Evolutionary conservation across 2,888 invertebrate species (phyloP).

Genomic region (Agapostemon virescens): DNA sequence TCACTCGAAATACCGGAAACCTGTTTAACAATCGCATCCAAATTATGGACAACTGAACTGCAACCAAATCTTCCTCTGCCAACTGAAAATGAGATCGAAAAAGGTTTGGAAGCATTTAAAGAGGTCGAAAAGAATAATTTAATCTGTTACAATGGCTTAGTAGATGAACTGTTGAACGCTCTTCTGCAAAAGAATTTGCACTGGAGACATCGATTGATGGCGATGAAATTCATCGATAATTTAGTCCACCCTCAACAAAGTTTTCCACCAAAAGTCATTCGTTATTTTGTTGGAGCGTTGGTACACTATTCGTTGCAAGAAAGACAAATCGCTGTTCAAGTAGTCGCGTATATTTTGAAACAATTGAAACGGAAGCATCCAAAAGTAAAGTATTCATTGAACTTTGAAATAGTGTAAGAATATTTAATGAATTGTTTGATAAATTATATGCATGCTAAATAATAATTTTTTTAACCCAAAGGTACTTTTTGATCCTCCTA

Average conservation of each 20-base stretch:
- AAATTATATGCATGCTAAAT: conserved; percentile 16
- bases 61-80: conserved; percentile 78
- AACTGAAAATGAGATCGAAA: conserved; percentile 76
- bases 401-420: conserved; percentile 14
- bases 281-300: conserved; percentile 85
- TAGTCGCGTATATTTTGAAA: conserved; percentile 85
- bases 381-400: conserved; percentile 63
- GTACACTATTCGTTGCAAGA: conserved; percentile 91
- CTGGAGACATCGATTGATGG: conserved; percentile 91
- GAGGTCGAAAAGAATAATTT: conserved; percentile 81
- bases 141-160: conserved; percentile 81
- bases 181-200: conserved; percentile 84
- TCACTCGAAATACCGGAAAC: conserved; percentile 82
- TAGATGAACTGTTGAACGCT: conserved; percentile 82
- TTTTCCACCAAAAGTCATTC: conserved; percentile 85
- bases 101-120: conserved; percentile 77
- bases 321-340: conserved; percentile 86
- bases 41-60: conserved; percentile 80
- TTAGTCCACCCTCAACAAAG: conserved; percentile 87
- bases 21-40: conserved; percentile 81
- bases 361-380: conserved; percentile 86
- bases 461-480: conserved; percentile 46
- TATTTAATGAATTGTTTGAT: background rate
- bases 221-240: conserved; percentile 87
- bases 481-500: conserved; percentile 65